These are phyloP conservation scores for Tuberolachnus salignus DNA, from an alignment of 2,888 invertebrate genomes.

Conservation along the genomic window DNA sequence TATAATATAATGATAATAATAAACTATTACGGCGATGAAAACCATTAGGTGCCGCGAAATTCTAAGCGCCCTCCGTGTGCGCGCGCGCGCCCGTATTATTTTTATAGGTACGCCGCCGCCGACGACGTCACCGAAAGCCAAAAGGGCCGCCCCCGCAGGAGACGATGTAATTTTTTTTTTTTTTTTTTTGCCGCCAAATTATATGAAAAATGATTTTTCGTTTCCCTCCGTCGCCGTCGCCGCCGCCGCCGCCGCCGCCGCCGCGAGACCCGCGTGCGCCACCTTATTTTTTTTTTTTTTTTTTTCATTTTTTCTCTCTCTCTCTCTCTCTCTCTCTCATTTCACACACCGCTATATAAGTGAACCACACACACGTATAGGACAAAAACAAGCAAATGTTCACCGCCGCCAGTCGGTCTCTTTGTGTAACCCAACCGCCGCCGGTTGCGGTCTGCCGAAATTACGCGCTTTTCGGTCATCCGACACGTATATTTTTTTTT, in stretches of 20 bases:
- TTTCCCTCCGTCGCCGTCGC: neutral
- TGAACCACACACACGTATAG: slow-evolving; percentile 7
- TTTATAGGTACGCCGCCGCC: slow-evolving; percentile 12
- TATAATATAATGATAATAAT: no score
- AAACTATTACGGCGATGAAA: no score
- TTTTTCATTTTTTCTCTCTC: neutral
- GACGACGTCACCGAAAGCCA: slow-evolving; percentile 35
- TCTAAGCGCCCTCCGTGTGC: slow-evolving; percentile 44
- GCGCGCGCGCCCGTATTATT: neutral
- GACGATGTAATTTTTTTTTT: neutral
- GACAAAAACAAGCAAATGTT: slow-evolving; percentile 44
- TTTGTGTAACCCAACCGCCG: slow-evolving; percentile 55
- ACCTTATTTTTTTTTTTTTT: slow-evolving; percentile 15
- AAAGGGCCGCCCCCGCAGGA: neutral
- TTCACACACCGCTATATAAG: neutral
- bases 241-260: neutral
- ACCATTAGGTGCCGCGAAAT: neutral
- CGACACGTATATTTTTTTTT: slow-evolving; percentile 26
- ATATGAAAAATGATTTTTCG: slow-evolving; percentile 52
- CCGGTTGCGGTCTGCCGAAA: slow-evolving; percentile 56
- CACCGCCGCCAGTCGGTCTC: slow-evolving; percentile 41
- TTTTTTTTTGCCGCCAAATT: slow-evolving; percentile 19
- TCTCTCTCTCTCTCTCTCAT: neutral
- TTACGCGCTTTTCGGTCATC: slow-evolving; percentile 43
- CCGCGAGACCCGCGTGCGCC: slow-evolving; percentile 13